Percentiles rank a stretch among this genome's conserved stretches.
These are phyloP conservation scores for Charaxes varanes DNA, from an alignment of 1,140 invertebrate genomes.

Conservation along the genomic window DNA sequence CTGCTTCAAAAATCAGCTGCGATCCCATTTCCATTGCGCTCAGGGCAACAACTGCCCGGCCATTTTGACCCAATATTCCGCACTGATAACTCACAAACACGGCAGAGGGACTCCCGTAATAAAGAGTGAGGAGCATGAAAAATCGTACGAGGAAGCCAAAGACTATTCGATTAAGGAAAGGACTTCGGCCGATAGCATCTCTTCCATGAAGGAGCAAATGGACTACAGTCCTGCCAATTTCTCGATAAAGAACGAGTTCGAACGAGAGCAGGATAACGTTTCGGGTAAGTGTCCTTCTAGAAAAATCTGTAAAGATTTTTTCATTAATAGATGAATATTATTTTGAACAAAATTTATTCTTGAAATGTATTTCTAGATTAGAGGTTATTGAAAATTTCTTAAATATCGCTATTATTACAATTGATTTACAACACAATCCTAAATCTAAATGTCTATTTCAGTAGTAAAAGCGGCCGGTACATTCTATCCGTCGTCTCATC, in stretches of 20 bases:
- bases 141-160: slow-evolving; percentile 63
- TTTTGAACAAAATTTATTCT: background rate
- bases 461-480: slow-evolving; percentile 95
- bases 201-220: slow-evolving; percentile 45
- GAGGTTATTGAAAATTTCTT: too few species aligned
- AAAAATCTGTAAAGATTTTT: slow-evolving; percentile 4
- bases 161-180: slow-evolving; percentile 70
- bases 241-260: slow-evolving; percentile 67
- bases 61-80: slow-evolving; percentile 67
- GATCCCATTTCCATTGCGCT: slow-evolving; percentile 67
- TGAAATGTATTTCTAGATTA: too few species aligned
- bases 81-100: slow-evolving; percentile 65
- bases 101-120: slow-evolving; percentile 58
- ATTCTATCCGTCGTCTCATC: slow-evolving; percentile 92
- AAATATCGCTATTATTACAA: background rate
- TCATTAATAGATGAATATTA: background rate
- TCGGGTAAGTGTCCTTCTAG: slow-evolving; percentile 57
- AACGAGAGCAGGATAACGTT: slow-evolving; percentile 62
- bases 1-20: slow-evolving; percentile 62
- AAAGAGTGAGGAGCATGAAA: slow-evolving; percentile 61
- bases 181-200: slow-evolving; percentile 53
- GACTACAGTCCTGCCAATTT: slow-evolving; percentile 62
- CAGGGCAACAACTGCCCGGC: slow-evolving; percentile 65
- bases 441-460: slow-evolving; percentile 75
- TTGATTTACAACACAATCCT: slow-evolving; percentile 12